Conservation (phyloP, 1,140 invertebrate genomes). For the Euborellia annulipes region DNA sequence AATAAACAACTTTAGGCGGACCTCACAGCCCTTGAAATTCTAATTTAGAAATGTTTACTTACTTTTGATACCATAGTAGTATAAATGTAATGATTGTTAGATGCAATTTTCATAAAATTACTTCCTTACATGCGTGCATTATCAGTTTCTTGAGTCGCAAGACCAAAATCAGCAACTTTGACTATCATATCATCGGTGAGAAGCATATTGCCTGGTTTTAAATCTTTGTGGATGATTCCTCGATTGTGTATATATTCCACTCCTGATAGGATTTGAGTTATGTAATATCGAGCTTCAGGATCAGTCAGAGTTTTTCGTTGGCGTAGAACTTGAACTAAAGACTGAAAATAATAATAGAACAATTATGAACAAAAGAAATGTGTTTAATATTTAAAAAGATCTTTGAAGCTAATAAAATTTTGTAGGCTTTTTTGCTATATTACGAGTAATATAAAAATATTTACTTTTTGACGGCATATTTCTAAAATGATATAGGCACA, state of each 20-base stretch:
- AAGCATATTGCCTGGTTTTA: slow-evolving; percentile 62
- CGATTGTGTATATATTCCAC: slow-evolving; percentile 50
- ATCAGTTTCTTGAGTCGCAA: slow-evolving; percentile 47
- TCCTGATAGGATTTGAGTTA: slow-evolving; percentile 47
- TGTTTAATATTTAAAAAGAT: background rate
- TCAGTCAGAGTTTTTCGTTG: slow-evolving; percentile 48
- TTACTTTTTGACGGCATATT: slow-evolving; percentile 48
- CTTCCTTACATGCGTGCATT: slow-evolving; percentile 41
- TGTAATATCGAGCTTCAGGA: slow-evolving; percentile 55
- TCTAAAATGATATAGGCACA: slow-evolving; percentile 62
- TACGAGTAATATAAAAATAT: background rate
- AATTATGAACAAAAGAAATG: background rate
- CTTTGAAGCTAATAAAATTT: background rate
- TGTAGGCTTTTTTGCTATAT: background rate
- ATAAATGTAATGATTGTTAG: too few relatives aligned
- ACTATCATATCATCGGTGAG: slow-evolving; percentile 51
- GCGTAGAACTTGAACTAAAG: slow-evolving; percentile 31
- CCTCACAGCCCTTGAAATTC: too few relatives aligned
- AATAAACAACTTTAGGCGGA: too few relatives aligned
- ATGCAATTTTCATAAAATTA: background rate
- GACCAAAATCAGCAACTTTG: slow-evolving; percentile 62
- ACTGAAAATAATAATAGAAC: slow-evolving; percentile 4
- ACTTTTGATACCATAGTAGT: too few relatives aligned
- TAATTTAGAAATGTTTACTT: too few relatives aligned
- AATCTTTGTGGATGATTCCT: slow-evolving; percentile 53